Percentiles rank a stretch among this genome's conserved stretches.
Evolutionary conservation across 2,888 invertebrate species (phyloP).

Genomic region (Caenorhabditis zanzibari): DNA sequence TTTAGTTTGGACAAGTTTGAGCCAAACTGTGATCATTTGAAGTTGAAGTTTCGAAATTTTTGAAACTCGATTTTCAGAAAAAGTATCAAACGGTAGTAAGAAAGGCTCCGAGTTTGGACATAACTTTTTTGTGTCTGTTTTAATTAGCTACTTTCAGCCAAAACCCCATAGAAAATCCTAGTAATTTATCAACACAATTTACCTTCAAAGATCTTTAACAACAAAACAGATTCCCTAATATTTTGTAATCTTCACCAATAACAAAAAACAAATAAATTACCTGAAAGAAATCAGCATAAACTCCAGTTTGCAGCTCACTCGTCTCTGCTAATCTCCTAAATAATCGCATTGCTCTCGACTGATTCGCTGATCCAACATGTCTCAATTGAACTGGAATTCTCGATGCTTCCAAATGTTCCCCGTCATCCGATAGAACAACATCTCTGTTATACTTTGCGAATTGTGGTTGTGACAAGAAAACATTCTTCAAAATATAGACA

Average conservation of each 20-base stretch:
- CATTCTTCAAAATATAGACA: conserved; percentile 79
- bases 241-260: background rate
- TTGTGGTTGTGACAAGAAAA: conserved; percentile 79
- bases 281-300: conserved; percentile 83
- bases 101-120: no score
- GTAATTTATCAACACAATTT: no score
- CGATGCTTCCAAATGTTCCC: conserved; percentile 79
- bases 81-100: no score
- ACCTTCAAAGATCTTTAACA: no score
- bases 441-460: conserved; percentile 82
- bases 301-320: conserved; percentile 78
- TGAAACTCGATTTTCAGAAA: no score
- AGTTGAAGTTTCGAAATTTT: no score
- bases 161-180: no score
- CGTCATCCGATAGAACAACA: conserved; percentile 77
- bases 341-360: conserved; percentile 81
- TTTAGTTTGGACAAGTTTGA: no score
- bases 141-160: no score
- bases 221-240: no score
- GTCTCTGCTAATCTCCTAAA: conserved; percentile 81
- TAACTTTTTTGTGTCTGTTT: no score
- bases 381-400: conserved; percentile 81
- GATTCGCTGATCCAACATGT: conserved; percentile 76
- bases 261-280: conserved; percentile 48
- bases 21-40: no score